Percentiles rank a stretch among this genome's conserved stretches.
phyloP scores from a whole-genome alignment of 2,888 invertebrate genomes.

The Schizaphis graminum region DNA sequence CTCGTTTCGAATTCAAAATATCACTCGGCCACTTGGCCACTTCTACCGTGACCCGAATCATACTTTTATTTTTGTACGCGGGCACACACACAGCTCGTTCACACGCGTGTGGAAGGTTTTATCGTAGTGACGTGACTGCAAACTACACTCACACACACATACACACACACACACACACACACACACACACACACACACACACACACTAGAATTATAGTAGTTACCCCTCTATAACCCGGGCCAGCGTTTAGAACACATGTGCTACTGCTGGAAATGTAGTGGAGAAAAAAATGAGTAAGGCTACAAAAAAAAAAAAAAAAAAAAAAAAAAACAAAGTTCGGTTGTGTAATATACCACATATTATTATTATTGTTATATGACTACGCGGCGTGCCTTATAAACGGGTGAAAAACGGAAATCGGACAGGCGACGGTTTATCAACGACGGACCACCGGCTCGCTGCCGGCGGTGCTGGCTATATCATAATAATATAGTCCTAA shows the following conservation, averaged over 20 bases:
- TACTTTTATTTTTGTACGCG: constrained; percentile 4
- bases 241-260: neutral
- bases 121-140: constrained; percentile 37
- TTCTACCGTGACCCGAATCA: constrained; percentile 35
- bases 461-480: neutral
- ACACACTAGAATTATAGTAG: neutral
- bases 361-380: constrained; percentile 21
- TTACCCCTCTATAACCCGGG: neutral
- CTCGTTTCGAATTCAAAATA: constrained; percentile 52
- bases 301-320: neutral
- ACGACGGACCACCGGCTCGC: neutral
- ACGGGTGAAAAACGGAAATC: constrained; percentile 10
- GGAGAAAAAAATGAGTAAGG: neutral
- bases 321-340: neutral
- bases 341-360: neutral
- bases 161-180: neutral
- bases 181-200: neutral
- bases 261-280: neutral
- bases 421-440: constrained; percentile 27
- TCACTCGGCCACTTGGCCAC: constrained; percentile 36
- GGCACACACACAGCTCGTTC: neutral
- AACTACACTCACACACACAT: neutral
- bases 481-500: neutral
- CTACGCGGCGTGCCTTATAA: neutral
- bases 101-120: constrained; percentile 4